Percentiles rank a stretch among this genome's conserved stretches.
Evolutionary conservation across 2,797 vertebrate species (phyloP).

Genomic region (Tarsius wallacei): DNA sequence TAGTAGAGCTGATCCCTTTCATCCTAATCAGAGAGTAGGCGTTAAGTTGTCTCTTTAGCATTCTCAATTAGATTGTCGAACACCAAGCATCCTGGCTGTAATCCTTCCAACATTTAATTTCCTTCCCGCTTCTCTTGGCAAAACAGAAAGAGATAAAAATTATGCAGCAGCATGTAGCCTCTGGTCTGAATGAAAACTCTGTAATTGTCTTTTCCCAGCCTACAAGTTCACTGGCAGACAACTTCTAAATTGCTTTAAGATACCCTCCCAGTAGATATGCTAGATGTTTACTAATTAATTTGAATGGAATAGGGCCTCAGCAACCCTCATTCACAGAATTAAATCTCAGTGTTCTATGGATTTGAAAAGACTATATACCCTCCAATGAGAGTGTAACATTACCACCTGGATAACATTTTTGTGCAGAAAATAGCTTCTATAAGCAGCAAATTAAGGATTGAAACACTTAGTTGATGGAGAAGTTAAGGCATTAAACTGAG

Average conservation of each 20-base stretch:
- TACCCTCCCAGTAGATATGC: background rate
- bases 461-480: background rate
- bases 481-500: background rate
- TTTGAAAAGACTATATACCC: background rate
- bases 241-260: constrained; percentile 62
- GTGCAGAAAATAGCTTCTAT: background rate
- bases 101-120: background rate
- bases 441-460: background rate
- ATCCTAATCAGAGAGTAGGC: constrained; percentile 4
- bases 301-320: constrained; percentile 1
- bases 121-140: constrained; percentile 45
- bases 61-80: constrained; percentile 48
- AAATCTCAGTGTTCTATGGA: background rate
- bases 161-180: constrained; percentile 35
- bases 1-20: background rate
- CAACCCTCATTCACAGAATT: constrained; percentile 68
- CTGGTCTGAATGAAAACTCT: constrained; percentile 64
- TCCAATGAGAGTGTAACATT: background rate
- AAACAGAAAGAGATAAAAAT: constrained; percentile 60
- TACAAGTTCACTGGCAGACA: constrained; percentile 23
- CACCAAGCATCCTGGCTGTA: background rate
- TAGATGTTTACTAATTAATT: constrained; percentile 69
- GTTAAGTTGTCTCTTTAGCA: constrained; percentile 20
- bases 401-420: background rate
- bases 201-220: constrained; percentile 56